Conservation (phyloP, 2,888 invertebrate genomes). For the Pogonocherus hispidulus region DNA sequence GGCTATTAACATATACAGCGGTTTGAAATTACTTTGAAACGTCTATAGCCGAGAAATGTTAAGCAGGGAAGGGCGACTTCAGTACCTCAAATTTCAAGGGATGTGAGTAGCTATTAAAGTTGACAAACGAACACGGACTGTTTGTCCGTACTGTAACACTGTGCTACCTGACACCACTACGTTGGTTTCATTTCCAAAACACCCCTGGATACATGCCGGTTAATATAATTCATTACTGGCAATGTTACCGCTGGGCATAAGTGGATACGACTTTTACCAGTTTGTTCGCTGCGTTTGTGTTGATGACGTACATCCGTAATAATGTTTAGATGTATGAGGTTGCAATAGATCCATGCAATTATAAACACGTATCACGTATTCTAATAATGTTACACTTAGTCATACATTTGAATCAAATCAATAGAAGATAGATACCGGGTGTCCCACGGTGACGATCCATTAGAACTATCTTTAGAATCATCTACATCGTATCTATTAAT, state of each 20-base stretch:
- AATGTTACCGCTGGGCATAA: slow-evolving; percentile 51
- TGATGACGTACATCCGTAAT: slow-evolving; percentile 48
- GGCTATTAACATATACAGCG: slow-evolving; percentile 32
- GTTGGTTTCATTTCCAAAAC: slow-evolving; percentile 52
- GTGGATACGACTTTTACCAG: slow-evolving; percentile 48
- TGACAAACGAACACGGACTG: slow-evolving; percentile 47
- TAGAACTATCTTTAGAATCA: too few relatives aligned
- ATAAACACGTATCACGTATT: background rate
- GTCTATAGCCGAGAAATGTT: slow-evolving; percentile 27
- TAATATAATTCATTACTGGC: slow-evolving; percentile 56
- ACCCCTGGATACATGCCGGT: slow-evolving; percentile 45
- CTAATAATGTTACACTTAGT: background rate
- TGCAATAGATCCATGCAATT: background rate
- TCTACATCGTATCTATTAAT: too few relatives aligned
- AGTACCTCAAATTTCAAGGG: slow-evolving; percentile 32
- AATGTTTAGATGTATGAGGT: slow-evolving; percentile 36
- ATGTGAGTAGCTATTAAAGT: slow-evolving; percentile 39
- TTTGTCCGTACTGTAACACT: slow-evolving; percentile 32
- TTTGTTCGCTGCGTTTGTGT: slow-evolving; percentile 47
- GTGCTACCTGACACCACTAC: slow-evolving; percentile 48
- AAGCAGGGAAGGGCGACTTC: slow-evolving; percentile 27
- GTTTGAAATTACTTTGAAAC: slow-evolving; percentile 32
- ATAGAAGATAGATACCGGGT: too few relatives aligned
- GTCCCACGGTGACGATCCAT: too few relatives aligned
- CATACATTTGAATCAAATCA: background rate